Conservation (phyloP, 2,888 invertebrate genomes). For the Aporophyla nigra region DNA sequence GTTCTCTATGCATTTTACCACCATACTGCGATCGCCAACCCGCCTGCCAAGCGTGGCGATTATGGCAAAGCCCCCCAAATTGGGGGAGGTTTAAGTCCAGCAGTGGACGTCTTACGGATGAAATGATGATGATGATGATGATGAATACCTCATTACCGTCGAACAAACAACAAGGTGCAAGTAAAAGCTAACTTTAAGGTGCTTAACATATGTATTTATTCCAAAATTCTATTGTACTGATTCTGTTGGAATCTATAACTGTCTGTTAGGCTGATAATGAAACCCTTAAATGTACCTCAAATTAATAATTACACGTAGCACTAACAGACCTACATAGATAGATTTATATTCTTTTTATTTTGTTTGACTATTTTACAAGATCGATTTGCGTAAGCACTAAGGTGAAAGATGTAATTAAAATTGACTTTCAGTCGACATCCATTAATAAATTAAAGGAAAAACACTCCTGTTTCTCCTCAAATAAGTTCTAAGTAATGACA, state of each 20-base stretch:
- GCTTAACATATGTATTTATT: background rate
- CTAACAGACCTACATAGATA: background rate
- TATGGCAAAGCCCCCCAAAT: too few species aligned
- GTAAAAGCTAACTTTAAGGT: background rate
- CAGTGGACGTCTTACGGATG: too few species aligned
- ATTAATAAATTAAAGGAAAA: slow-evolving; percentile 5
- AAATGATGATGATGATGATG: too few species aligned
- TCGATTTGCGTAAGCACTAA: background rate
- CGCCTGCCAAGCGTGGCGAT: too few species aligned
- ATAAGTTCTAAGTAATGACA: background rate
- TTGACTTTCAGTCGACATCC: background rate
- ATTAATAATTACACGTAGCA: background rate
- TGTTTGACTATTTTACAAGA: slow-evolving; percentile 1
- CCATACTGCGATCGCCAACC: too few species aligned
- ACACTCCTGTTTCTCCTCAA: background rate
- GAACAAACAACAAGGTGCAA: background rate
- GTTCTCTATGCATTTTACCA: too few species aligned
- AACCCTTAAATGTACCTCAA: too few species aligned
- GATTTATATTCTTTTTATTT: background rate
- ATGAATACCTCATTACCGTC: background rate
- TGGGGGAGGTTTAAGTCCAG: too few species aligned
- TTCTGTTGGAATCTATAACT: background rate
- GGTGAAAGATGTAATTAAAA: slow-evolving; percentile 18
- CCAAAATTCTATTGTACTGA: background rate
- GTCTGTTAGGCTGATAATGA: background rate